phyloP scores from a whole-genome alignment of 1,140 invertebrate species.

The Drosophila nasuta region DNA sequence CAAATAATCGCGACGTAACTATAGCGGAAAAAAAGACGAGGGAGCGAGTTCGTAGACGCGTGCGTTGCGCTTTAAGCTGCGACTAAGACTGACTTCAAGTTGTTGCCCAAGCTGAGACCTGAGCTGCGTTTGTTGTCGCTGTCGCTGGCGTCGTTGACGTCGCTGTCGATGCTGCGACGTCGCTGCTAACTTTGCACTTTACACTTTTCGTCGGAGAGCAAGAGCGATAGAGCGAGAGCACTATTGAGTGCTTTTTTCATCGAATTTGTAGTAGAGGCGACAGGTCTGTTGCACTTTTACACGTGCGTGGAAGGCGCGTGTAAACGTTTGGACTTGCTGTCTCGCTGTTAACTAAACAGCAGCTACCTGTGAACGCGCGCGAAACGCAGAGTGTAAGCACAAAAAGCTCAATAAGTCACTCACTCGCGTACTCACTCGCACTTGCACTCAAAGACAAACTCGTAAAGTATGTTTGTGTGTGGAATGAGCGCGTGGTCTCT shows the following conservation, averaged over 20 bases:
- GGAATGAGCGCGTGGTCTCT: constrained; percentile 62
- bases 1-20: constrained; percentile 33
- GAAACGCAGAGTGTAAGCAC: constrained; percentile 3
- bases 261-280: constrained; percentile 2
- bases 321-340: constrained; percentile 46
- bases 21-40: constrained; percentile 9
- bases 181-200: constrained; percentile 72
- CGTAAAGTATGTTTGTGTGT: not conserved
- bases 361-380: constrained; percentile 43
- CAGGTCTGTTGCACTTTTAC: constrained; percentile 60
- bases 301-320: constrained; percentile 56
- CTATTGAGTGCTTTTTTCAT: constrained; percentile 2
- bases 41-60: constrained; percentile 61
- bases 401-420: constrained; percentile 38
- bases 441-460: constrained; percentile 9
- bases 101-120: constrained; percentile 49
- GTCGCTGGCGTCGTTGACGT: constrained; percentile 39
- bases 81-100: constrained; percentile 75
- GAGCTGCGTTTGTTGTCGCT: constrained; percentile 40
- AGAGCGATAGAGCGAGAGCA: constrained; percentile 17
- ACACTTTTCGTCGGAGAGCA: constrained; percentile 68
- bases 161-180: constrained; percentile 25
- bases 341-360: constrained; percentile 60
- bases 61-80: constrained; percentile 71
- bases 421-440: not conserved